phyloP scores from a whole-genome alignment of 2,797 vertebrate species.

The Pampus argenteus region DNA sequence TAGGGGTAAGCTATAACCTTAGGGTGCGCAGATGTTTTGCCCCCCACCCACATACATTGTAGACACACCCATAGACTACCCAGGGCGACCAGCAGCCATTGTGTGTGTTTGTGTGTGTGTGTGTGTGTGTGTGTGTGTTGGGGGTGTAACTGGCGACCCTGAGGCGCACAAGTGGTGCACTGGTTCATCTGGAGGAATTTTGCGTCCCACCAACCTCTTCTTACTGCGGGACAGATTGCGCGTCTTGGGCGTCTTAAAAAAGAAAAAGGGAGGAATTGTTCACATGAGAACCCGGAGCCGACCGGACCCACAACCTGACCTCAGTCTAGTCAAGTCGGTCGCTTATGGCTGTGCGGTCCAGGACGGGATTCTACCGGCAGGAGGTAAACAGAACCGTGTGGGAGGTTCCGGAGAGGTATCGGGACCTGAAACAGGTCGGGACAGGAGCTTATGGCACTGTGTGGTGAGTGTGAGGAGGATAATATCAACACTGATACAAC shows the following conservation, averaged over 20 bases:
- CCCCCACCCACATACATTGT: constrained; percentile 44
- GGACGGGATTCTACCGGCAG: constrained; percentile 90
- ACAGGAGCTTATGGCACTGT: constrained; percentile 96
- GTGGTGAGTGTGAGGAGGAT: constrained; percentile 84
- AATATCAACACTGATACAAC: rapidly evolving
- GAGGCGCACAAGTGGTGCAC: constrained; percentile 13
- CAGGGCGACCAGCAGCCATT: constrained; percentile 43
- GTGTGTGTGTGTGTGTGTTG: constrained; percentile 6
- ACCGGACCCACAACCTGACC: constrained; percentile 1
- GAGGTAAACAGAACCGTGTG: constrained; percentile 92
- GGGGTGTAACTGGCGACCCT: constrained; percentile 17
- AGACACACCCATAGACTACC: constrained; percentile 65
- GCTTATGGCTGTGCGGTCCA: constrained; percentile 87
- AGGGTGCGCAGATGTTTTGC: constrained; percentile 68
- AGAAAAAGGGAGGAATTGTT: neutral
- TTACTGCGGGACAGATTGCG: constrained; percentile 5
- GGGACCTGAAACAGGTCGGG: constrained; percentile 91
- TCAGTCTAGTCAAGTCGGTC: constrained; percentile 5
- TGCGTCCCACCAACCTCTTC: constrained; percentile 1
- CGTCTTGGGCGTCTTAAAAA: neutral
- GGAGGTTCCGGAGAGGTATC: constrained; percentile 93
- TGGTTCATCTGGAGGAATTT: constrained; percentile 44
- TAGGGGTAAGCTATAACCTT: neutral
- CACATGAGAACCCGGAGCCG: constrained; percentile 20
- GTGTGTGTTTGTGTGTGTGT: constrained; percentile 19